Base-by-base conservation (phyloP, 2,113 vertebrate genomes). In the Lophochroa leadbeateri region DNA sequence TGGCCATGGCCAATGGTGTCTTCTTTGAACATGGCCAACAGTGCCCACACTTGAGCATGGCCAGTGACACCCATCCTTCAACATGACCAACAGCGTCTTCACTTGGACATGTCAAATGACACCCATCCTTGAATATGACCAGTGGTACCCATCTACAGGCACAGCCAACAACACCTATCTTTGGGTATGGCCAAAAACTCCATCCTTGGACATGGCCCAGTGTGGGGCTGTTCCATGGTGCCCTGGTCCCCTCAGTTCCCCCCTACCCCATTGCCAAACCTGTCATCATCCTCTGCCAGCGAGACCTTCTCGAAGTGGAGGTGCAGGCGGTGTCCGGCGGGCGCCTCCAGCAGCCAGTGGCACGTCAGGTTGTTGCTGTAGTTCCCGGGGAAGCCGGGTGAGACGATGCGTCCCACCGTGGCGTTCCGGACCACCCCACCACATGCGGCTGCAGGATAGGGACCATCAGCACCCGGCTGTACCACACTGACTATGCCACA, bases 291-390 rank as follows among this genome's bases (percentile, higher is more conserved):
- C 94, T 99, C 99, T 6, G 99, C 99, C 98, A 99, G 96, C 4
- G 99, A 99, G 77, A 99, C 99, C 97, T 99, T 99, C 98, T 99
- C 99, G 5, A 99, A 99, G 98, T 99, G 99, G 64, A 99, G 86
- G 61, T 99, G 99, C 12, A 99, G 97, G 72, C 98, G 97, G 52
- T 99, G 98, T 68, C 97, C 98, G 13, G 97, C 86, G 0, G 99
- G 99, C 2, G 99, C 99, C 96, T 99, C 99, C 87, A 99, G 98
- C 82, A 99, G 98, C 99, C 99, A 99, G 96, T 99, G 99, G 94
- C 99, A 99, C 0, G 99, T 99, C 96, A 99, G 97, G 96, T 99
- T 99, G 98, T 99, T 99, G 98, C 99, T 99, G 97, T 99, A 99
- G 98, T 99, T 99, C 82, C 98, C 98, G 0, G 99, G 99, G 96